A percentile compares a stretch with the other conserved stretches of the same genome.
Evolutionary conservation across 2,888 invertebrate genomes (phyloP).

Genomic region (Dasypolia templi): DNA sequence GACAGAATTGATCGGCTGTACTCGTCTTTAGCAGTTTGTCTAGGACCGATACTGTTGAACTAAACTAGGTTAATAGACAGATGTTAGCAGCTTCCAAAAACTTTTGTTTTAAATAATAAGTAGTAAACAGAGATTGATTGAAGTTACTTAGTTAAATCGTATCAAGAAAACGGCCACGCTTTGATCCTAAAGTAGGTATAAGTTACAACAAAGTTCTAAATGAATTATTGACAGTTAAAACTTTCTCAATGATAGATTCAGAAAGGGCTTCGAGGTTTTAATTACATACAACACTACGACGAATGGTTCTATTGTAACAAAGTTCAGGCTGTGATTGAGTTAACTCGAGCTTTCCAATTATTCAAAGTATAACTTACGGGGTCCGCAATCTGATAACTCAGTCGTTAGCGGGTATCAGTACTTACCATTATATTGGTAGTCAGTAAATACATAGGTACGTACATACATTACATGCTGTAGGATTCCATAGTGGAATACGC

Average conservation of each 20-base stretch:
- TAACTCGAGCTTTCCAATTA: conserved; percentile 60
- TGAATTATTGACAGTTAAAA: conserved; percentile 62
- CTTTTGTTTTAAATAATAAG: conserved; percentile 19
- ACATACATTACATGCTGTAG: background rate
- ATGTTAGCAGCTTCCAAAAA: conserved; percentile 12
- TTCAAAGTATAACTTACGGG: conserved; percentile 60
- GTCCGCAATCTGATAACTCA: conserved; percentile 44
- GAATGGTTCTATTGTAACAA: conserved; percentile 63
- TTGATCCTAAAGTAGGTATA: conserved; percentile 47
- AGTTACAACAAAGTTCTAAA: conserved; percentile 50
- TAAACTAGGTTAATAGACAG: conserved; percentile 3
- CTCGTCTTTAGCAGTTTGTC: background rate
- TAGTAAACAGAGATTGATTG: conserved; percentile 24
- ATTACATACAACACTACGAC: conserved; percentile 62
- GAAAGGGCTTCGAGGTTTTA: conserved; percentile 60
- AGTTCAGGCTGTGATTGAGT: conserved; percentile 66
- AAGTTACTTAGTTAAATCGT: conserved; percentile 31
- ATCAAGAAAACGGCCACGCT: conserved; percentile 30
- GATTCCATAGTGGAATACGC: background rate
- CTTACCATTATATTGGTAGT: conserved; percentile 10
- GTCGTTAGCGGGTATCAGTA: conserved; percentile 27
- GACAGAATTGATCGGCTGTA: background rate
- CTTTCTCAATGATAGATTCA: conserved; percentile 62
- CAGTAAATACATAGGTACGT: background rate
- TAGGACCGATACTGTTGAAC: conserved; percentile 1